Evolutionary conservation across 2,888 invertebrate species (phyloP), one percentile per base, ranked within the genome.

Genomic region (Chymomyza caudatula): DNA sequence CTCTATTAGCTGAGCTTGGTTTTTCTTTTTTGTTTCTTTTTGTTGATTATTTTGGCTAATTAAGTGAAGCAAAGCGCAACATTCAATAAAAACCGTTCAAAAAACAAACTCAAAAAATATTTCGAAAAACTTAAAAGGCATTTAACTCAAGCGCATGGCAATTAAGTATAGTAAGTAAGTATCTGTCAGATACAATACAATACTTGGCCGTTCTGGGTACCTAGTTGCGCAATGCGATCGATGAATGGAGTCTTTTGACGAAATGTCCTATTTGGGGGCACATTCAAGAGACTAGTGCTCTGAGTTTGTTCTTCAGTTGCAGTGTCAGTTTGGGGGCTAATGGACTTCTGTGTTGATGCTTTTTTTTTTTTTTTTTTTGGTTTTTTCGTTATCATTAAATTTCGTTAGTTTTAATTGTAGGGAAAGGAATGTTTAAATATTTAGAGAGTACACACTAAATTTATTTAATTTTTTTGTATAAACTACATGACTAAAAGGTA

Each of bases 201-300:
- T 71, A 80, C 69, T 67, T 58, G 51, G 60, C 67, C 67, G 43
- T 58, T 62, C 57, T 68, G 67, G 82, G 82, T 89, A 89, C 89
- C 89, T 89, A 89, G 86, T 86, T 89, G 85, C 78, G 88, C 86
- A 76, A 89, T 87, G 73, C 89, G 88, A 77, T 88, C 89, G 87
- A 89, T 87, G 82, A 88, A 85, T 58, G 89, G 89, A 76, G 84
- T 87, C 79, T 88, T 89, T 77, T 87, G 89, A 78, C 89, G 89
- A 69, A 88, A 88, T 77, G 87, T 88, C 71, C 77, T 77, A 71
- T 71, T 65, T 44, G 67, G 62, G 73, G 85, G 74, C 66, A 82
- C 71, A 75, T 74, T 74, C 78, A 74, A 71, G 71, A 76, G 68
- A 76, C 71, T 77, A 72, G 74, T 71, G 68, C 75, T 76, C 64